Base-by-base conservation (phyloP, 2,888 invertebrate species). In the Cinara cedri region DNA sequence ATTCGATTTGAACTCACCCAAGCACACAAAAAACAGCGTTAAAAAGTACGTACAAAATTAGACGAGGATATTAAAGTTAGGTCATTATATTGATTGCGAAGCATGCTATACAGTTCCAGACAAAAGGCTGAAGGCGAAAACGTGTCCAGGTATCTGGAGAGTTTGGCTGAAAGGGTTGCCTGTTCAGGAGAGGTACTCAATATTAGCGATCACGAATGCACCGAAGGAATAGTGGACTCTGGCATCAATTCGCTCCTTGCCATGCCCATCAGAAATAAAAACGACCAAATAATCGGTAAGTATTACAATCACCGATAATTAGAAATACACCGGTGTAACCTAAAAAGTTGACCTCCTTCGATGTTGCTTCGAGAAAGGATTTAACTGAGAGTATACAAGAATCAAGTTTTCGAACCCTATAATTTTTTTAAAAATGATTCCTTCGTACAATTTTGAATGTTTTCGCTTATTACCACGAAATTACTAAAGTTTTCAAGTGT, bases 131-230 rank as follows among this genome's bases (percentile, higher is more conserved):
- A 84, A 81, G 83, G 82, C 74, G 82, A 83, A 55, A 84, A 84
- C 76, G 84, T 84, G 46, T 84, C 85, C 0, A 82, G 84, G 54
- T 85, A 85, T 81, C 82, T 86, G 34, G 83, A 86, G 6, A 84
- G 84, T 16, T 81, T 86, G 72, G 88, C 88, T 0, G 87, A 88
- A 83, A 85, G 87, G 80, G 88, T 88, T 51, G 86, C 87, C 8
- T 84, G 85, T 21, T 86, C 86, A 1, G 88, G 88, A 16, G 87
- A 88, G 81, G 87, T 87, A 1, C 84, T 88, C 72, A 88, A 88
- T 83, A 86, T 88, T 34, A 85, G 86, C 0, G 88, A 88, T 81
- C 85, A 85, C 65, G 86, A 86, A 81, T 60, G 72, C 51, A 72
- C 57, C 4, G 86, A 86, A 76, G 85, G 85, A 60, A 86, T 86